Percentiles rank a stretch among this genome's conserved stretches.
phyloP scores from a whole-genome alignment of 2,888 invertebrate species.

The Cylindroiulus punctatus region DNA sequence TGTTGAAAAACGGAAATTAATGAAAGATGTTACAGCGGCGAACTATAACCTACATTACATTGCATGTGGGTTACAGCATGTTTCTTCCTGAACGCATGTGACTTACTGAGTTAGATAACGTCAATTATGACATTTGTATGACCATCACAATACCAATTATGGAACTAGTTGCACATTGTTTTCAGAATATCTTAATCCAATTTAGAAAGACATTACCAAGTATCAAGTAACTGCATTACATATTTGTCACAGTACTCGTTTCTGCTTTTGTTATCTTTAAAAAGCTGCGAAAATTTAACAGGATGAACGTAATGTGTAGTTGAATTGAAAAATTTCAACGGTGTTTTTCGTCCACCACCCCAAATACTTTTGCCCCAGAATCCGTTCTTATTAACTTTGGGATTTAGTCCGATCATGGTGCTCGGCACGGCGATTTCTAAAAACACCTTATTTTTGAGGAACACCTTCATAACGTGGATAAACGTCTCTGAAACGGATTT shows the following conservation, averaged over 20 bases:
- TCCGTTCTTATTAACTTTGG: background rate
- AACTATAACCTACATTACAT: no score
- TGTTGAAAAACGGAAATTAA: no score
- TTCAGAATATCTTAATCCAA: no score
- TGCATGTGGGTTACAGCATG: no score
- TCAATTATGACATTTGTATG: no score
- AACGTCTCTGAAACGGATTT: constrained; percentile 25
- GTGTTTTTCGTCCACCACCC: constrained; percentile 16
- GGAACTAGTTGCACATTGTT: no score
- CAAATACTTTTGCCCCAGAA: constrained; percentile 46
- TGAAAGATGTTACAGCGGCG: no score
- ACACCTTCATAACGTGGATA: constrained; percentile 37
- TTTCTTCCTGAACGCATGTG: no score
- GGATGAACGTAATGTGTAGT: constrained; percentile 28
- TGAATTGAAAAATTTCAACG: background rate
- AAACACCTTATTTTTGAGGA: constrained; percentile 46
- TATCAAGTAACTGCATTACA: background rate
- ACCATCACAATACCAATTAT: no score
- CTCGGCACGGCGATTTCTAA: constrained; percentile 54
- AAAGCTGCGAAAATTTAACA: background rate
- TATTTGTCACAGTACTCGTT: background rate
- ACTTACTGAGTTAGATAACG: no score
- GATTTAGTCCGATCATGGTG: background rate
- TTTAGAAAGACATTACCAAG: background rate
- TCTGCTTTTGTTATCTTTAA: background rate